Evolutionary conservation across 2,797 vertebrate species (phyloP).

Genomic region (Tympanoctomys barrerae): DNA sequence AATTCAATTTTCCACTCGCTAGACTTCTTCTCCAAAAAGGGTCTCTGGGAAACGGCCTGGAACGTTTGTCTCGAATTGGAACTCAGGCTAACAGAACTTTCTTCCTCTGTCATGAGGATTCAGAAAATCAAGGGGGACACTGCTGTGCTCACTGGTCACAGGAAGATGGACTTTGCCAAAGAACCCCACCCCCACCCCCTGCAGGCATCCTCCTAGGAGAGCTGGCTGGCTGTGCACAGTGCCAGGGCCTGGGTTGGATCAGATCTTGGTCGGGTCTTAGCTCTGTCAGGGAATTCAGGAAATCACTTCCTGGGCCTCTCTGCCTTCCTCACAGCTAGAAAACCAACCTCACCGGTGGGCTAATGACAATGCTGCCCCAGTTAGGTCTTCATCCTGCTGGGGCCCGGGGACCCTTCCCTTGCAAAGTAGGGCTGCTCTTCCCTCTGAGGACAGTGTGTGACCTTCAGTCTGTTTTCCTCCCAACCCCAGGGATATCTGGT

Average conservation of each 20-base stretch:
- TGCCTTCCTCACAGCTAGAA: neutral
- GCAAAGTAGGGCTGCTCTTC: neutral
- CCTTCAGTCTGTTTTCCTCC: neutral
- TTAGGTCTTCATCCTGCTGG: neutral
- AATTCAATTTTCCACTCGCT: constrained; percentile 36
- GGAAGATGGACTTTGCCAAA: neutral
- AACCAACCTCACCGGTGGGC: neutral
- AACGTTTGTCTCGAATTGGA: neutral
- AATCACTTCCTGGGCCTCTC: neutral
- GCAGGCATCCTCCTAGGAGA: neutral
- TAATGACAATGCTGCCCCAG: neutral
- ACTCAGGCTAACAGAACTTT: neutral
- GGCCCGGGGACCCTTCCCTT: accelerated
- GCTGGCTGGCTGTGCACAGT: neutral
- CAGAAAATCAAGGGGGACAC: neutral
- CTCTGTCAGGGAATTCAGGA: neutral
- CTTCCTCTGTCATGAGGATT: neutral
- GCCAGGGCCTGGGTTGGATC: neutral
- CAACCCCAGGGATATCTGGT: neutral
- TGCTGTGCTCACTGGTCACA: accelerated
- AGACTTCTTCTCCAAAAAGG: neutral
- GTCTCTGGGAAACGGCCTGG: neutral
- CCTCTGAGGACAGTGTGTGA: neutral
- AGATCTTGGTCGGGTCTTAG: neutral
- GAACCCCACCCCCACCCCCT: neutral